Conservation (phyloP, 2,888 invertebrate species). For the Cephus spinipes region DNA sequence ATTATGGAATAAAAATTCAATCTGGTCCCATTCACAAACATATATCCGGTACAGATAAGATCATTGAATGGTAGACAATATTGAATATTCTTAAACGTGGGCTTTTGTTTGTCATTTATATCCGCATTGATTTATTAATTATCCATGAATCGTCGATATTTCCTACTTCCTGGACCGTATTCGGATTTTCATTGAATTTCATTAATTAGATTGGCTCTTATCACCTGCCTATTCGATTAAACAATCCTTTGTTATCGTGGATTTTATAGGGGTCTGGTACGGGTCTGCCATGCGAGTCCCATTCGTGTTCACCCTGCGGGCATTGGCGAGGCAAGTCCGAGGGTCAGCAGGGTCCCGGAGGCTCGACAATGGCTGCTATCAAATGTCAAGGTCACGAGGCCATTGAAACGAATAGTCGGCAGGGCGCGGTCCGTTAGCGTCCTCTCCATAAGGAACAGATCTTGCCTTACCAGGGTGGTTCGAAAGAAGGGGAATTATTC, state of each 20-base stretch:
- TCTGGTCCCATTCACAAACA: neutral
- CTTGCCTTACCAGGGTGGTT: neutral
- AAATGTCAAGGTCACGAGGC: slow-evolving; percentile 35
- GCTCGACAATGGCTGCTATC: neutral
- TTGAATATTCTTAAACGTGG: neutral
- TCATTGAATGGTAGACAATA: neutral
- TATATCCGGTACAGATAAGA: neutral
- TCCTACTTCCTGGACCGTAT: neutral
- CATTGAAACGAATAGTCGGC: slow-evolving; percentile 16
- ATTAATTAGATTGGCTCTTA: neutral
- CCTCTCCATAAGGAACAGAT: slow-evolving; percentile 18
- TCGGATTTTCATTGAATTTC: neutral
- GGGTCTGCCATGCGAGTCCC: neutral
- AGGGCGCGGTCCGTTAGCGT: slow-evolving; percentile 29
- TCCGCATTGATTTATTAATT: neutral
- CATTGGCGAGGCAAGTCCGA: neutral
- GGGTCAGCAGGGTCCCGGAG: slow-evolving; percentile 15
- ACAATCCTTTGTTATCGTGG: neutral
- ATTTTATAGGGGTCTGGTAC: neutral
- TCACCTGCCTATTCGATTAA: neutral
- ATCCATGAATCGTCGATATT: neutral
- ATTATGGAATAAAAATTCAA: neutral
- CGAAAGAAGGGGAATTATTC: neutral
- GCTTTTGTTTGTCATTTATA: slow-evolving; percentile 3
- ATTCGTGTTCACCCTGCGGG: neutral